These are phyloP conservation scores for Drosophila helvetica DNA, from an alignment of 2,888 invertebrate species.

Conservation along the genomic window DNA sequence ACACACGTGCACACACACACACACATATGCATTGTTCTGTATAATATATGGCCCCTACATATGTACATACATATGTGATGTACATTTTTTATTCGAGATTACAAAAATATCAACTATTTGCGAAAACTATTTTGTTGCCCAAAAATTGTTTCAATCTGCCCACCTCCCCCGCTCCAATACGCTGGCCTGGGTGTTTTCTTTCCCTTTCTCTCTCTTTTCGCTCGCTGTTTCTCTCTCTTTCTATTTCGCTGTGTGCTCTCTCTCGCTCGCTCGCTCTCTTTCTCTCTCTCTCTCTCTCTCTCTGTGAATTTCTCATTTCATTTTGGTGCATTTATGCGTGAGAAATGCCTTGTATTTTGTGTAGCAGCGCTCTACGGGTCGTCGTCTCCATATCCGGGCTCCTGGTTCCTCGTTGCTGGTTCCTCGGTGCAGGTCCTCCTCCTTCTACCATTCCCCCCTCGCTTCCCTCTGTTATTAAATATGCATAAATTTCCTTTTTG, in stretches of 20 bases:
- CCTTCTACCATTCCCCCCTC: conserved; percentile 12
- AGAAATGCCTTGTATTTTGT: conserved; percentile 68
- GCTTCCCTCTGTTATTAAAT: conserved; percentile 67
- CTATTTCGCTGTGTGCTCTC: background rate
- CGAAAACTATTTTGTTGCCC: conserved; percentile 46
- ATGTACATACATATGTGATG: conserved; percentile 5
- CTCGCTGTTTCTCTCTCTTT: background rate
- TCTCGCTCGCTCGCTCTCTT: background rate
- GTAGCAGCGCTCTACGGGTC: conserved; percentile 26
- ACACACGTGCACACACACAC: conserved; percentile 5
- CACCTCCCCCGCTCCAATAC: background rate
- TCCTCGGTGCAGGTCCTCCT: background rate
- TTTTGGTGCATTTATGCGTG: conserved; percentile 70
- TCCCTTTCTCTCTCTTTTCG: background rate
- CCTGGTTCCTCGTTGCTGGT: conserved; percentile 9
- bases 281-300: background rate
- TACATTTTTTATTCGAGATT: background rate
- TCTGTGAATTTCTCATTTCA: conserved; percentile 50
- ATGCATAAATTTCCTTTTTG: conserved; percentile 73
- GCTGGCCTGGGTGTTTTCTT: conserved; percentile 19
- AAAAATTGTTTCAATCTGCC: conserved; percentile 45
- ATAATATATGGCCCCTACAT: conserved; percentile 19
- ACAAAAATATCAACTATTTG: conserved; percentile 55
- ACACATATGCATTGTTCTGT: conserved; percentile 5
- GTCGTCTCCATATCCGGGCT: conserved; percentile 29